These are phyloP conservation scores for Steinernema scapterisci DNA, from an alignment of 2,888 invertebrate species.

Conservation along the genomic window DNA sequence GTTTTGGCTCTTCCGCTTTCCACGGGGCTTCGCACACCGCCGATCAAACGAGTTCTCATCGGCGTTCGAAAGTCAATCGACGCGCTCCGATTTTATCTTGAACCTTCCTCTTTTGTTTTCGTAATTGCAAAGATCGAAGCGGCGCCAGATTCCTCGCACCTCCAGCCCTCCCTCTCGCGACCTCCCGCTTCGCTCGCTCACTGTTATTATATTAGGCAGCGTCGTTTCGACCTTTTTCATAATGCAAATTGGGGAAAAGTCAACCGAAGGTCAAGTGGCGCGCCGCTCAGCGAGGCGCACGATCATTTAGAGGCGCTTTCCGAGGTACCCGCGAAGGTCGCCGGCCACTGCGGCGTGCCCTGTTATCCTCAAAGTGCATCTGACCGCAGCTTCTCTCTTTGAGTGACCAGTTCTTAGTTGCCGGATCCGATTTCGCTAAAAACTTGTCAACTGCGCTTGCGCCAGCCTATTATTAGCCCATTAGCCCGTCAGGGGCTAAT, in stretches of 20 bases:
- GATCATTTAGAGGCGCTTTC: conserved; percentile 2
- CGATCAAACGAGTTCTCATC: conserved; percentile 14
- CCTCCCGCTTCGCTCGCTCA: background rate
- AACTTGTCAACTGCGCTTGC: too few relatives aligned
- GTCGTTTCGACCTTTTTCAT: conserved; percentile 13
- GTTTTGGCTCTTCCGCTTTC: conserved; percentile 12
- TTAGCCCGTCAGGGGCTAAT: too few relatives aligned
- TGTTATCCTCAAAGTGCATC: too few relatives aligned
- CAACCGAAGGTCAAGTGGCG: conserved; percentile 28
- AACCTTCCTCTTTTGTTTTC: conserved; percentile 19
- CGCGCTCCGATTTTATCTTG: background rate
- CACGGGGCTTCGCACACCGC: background rate
- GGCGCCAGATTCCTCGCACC: background rate
- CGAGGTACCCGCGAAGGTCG: background rate
- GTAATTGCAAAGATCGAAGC: conserved; percentile 6
- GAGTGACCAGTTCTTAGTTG: too few relatives aligned
- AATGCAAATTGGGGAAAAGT: background rate
- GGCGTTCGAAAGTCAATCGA: conserved; percentile 8
- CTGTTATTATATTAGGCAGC: conserved; percentile 12
- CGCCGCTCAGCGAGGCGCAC: background rate
- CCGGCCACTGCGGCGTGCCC: too few relatives aligned
- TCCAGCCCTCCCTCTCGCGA: background rate
- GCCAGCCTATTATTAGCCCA: too few relatives aligned
- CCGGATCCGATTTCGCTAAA: too few relatives aligned
- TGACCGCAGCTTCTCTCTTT: too few relatives aligned